These are phyloP conservation scores for Lasioglossum morio DNA, from an alignment of 2,888 invertebrate genomes.

Conservation along the genomic window DNA sequence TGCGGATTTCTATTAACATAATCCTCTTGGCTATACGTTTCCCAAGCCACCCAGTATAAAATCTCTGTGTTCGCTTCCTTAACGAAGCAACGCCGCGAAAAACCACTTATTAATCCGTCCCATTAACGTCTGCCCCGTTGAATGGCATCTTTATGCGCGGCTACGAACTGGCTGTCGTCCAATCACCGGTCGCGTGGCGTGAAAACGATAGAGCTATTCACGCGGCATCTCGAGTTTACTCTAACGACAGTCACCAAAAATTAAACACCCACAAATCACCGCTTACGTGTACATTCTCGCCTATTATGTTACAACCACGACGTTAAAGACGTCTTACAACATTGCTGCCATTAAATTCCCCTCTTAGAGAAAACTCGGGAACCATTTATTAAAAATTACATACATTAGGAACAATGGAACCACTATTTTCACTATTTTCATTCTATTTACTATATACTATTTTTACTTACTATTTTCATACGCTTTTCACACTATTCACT, in stretches of 20 bases:
- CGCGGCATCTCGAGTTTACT: neutral
- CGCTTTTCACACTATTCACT: neutral
- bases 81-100: slow-evolving; percentile 27
- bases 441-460: neutral
- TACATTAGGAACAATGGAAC: neutral
- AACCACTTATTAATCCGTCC: slow-evolving; percentile 54
- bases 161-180: neutral
- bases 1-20: neutral
- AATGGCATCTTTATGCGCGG: slow-evolving; percentile 15
- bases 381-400: neutral
- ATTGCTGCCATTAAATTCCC: neutral
- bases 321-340: neutral
- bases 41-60: neutral
- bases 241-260: neutral
- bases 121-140: slow-evolving; percentile 40
- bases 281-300: neutral
- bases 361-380: neutral
- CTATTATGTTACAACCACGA: neutral
- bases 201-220: slow-evolving; percentile 12
- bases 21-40: neutral
- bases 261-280: neutral
- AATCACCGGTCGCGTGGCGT: slow-evolving; percentile 1
- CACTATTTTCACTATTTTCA: neutral
- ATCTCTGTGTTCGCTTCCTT: slow-evolving; percentile 26
- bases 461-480: too few relatives aligned